A percentile compares a stretch with the other conserved stretches of the same genome.
phyloP scores from a whole-genome alignment of 2,888 invertebrate species.

The Melikaiella ostensackeni region DNA sequence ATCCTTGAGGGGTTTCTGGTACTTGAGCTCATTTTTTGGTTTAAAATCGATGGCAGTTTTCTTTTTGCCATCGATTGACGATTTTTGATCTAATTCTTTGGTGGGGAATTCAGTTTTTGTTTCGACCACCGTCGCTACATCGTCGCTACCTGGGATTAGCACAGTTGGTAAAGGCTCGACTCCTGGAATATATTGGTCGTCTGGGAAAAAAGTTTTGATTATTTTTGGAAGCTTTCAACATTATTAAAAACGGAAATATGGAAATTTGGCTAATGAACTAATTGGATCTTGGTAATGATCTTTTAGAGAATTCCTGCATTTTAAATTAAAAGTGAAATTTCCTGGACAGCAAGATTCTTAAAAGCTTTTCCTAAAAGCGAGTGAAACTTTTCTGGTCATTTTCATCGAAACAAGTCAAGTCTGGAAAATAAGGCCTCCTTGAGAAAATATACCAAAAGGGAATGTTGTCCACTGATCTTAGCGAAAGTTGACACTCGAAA shows the following conservation, averaged over 20 bases:
- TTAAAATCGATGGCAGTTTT: constrained; percentile 66
- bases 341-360: neutral
- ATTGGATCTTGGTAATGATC: constrained; percentile 9
- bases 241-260: neutral
- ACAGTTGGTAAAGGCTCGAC: constrained; percentile 58
- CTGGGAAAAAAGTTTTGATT: constrained; percentile 47
- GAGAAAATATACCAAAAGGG: constrained; percentile 17
- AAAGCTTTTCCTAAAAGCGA: constrained; percentile 26
- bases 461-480: constrained; percentile 33
- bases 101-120: constrained; percentile 48
- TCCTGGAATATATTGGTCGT: constrained; percentile 54
- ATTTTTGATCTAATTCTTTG: constrained; percentile 58
- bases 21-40: constrained; percentile 65
- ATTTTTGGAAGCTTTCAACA: neutral
- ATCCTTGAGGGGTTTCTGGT: constrained; percentile 64
- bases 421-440: constrained; percentile 29
- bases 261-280: neutral
- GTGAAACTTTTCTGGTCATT: constrained; percentile 15
- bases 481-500: constrained; percentile 39
- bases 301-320: constrained; percentile 1
- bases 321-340: constrained; percentile 35
- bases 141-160: constrained; percentile 4
- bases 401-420: constrained; percentile 1
- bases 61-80: constrained; percentile 64
- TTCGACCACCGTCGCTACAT: constrained; percentile 44